A percentile compares a stretch with the other conserved stretches of the same genome.
phyloP scores from a whole-genome alignment of 2,888 invertebrate genomes.

The Idaea dimidiata region DNA sequence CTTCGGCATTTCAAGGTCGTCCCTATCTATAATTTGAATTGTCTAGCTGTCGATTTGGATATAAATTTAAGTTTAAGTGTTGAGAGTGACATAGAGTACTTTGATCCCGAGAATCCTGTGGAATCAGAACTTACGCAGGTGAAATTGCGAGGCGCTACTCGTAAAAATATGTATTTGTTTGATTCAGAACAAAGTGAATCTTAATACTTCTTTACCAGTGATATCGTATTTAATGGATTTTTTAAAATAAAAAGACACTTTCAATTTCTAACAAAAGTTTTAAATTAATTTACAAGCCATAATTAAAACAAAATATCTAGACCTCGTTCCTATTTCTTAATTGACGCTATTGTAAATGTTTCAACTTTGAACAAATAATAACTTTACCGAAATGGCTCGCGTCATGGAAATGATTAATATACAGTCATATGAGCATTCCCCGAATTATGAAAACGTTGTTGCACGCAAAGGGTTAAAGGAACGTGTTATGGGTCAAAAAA shows the following conservation, averaged over 20 bases:
- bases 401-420: neutral
- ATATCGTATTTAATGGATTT: neutral
- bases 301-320: neutral
- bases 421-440: too few species aligned
- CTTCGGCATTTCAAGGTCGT: neutral
- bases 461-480: too few species aligned
- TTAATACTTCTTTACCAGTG: too few species aligned
- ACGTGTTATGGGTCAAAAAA: too few species aligned
- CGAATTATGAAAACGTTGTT: too few species aligned
- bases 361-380: neutral
- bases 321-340: neutral
- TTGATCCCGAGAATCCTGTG: too few species aligned
- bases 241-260: neutral
- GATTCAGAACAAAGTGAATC: too few species aligned
- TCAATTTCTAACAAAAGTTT: neutral
- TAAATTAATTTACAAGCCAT: neutral
- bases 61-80: too few species aligned
- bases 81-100: too few species aligned
- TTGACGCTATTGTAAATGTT: neutral
- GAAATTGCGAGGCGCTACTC: too few species aligned
- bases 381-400: neutral
- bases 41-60: neutral
- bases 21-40: neutral
- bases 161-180: too few species aligned
- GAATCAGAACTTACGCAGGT: too few species aligned